A percentile compares a stretch with the other conserved stretches of the same genome.
phyloP scores from a whole-genome alignment of 2,113 vertebrate species.

The Gallinago media region DNA sequence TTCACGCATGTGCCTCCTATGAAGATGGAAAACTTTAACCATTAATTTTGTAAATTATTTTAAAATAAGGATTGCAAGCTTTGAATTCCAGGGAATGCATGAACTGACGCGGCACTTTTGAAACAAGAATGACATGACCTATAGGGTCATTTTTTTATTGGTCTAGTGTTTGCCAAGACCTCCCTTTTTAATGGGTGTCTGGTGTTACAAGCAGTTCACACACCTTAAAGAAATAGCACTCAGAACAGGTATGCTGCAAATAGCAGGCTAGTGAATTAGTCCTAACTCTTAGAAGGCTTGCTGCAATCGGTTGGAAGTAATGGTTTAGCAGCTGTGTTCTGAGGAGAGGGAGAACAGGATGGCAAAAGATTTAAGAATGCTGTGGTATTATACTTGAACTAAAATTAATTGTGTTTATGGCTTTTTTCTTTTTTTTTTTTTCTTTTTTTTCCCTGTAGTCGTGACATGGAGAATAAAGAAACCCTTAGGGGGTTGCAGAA shows the following conservation, averaged over 20 bases:
- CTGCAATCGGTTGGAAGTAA: background rate
- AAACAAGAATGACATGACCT: background rate
- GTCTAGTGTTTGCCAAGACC: background rate
- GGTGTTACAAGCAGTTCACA: background rate
- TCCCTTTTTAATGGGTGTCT: background rate
- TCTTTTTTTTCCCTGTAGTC: slow-evolving; percentile 70
- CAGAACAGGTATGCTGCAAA: background rate
- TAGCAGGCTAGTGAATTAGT: background rate
- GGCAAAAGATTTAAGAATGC: background rate
- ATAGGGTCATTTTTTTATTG: background rate
- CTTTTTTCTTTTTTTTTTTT: background rate
- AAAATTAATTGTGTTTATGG: slow-evolving; percentile 7
- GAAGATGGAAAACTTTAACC: background rate
- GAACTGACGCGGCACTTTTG: background rate
- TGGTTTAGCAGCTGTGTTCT: background rate
- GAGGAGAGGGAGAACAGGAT: background rate
- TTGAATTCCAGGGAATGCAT: background rate
- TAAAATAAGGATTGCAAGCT: background rate
- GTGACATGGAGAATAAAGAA: slow-evolving; percentile 90
- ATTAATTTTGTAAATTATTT: background rate
- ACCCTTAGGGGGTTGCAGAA: slow-evolving; percentile 89
- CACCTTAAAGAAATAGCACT: background rate
- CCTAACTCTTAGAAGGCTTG: background rate
- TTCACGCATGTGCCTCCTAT: background rate
- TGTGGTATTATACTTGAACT: background rate